phyloP scores from a whole-genome alignment of 2,113 vertebrate species.

The Craseonycteris thonglongyai region DNA sequence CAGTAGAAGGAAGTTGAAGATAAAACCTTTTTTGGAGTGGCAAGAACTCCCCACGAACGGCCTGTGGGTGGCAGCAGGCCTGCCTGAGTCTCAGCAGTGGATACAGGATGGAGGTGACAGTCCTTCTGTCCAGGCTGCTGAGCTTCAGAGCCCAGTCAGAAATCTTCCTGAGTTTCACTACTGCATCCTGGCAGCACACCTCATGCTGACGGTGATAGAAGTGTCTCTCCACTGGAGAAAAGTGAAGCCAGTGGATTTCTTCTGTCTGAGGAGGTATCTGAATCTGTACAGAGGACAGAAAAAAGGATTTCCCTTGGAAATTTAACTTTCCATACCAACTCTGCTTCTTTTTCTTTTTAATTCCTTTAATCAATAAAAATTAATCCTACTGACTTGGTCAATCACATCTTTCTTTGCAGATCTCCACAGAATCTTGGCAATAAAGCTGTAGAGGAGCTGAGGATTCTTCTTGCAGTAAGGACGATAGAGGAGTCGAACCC shows the following conservation, averaged over 20 bases:
- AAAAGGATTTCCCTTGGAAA: not conserved
- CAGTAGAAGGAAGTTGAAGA: not conserved
- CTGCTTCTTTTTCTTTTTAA: not conserved
- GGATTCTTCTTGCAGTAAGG: conserved; percentile 93
- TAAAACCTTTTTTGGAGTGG: conserved; percentile 96
- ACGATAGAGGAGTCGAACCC: conserved; percentile 94
- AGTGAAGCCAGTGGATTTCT: conserved; percentile 94
- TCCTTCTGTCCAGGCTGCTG: conserved; percentile 94
- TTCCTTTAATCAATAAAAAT: not conserved
- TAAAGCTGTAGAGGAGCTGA: conserved; percentile 86
- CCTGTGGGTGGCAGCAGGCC: conserved; percentile 98
- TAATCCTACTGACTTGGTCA: conserved; percentile 87
- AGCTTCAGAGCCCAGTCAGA: conserved; percentile 96
- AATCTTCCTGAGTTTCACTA: conserved; percentile 95
- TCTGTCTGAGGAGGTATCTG: conserved; percentile 97
- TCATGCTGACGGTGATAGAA: conserved; percentile 99
- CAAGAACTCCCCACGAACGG: conserved; percentile 96
- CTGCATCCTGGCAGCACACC: conserved; percentile 95
- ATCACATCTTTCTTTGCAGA: conserved; percentile 98
- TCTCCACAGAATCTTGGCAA: conserved; percentile 93
- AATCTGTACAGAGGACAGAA: conserved; percentile 81
- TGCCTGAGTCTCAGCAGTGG: conserved; percentile 94
- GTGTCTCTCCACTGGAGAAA: conserved; percentile 97
- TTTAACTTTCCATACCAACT: not conserved
- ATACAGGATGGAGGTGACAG: conserved; percentile 92